Base-by-base conservation (phyloP, 1,140 invertebrate species). In the Microplitis demolitor region DNA sequence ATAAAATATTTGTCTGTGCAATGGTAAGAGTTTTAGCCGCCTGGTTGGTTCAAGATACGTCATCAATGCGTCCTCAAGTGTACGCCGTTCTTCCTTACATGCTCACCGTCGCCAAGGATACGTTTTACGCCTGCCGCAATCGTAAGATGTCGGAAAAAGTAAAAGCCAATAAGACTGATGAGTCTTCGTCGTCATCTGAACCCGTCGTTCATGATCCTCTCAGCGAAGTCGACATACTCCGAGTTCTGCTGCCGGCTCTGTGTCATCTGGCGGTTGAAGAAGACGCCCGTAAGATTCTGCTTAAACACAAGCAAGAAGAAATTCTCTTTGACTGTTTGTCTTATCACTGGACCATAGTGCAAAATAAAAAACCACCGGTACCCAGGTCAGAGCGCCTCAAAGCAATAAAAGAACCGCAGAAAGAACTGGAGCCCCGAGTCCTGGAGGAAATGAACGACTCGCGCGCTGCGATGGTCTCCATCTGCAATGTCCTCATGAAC, bases 401-500 rank as follows among this genome's bases (percentile, higher is more conserved):
- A 85, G 90, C 88, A 0, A 89, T 90, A 78, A 92, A 91, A 75
- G 91, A 93, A 79, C 93, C 93, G 2, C 91, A 92, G 79, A 92
- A 92, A 60, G 92, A 94, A 76, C 80, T 94, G 51, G 92, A 93
- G 51, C 90, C 91, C 1, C 88, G 92, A 78, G 82, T 93, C 61
- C 82, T 94, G 66, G 93, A 94, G 78, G 92, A 94, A 75, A 95
- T 95, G 91, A 92, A 92, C 78, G 93, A 95, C 80, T 94, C 94
- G 0, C 90, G 94, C 67, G 88, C 90, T 5, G 94, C 95, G 0
- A 93, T 97, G 88, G 92, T 95, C 24, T 94, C 95, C 68, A 90
- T 96, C 2, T 97, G 95, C 84, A 97, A 97, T 78, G 92, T 97
- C 58, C 92, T 98, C 54, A 96, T 98, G 93, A 98, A 98, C 79